Evolutionary conservation across 2,113 vertebrate genomes (phyloP), one percentile per base, ranked within the genome.

Genomic region (Mus spicilegus): DNA sequence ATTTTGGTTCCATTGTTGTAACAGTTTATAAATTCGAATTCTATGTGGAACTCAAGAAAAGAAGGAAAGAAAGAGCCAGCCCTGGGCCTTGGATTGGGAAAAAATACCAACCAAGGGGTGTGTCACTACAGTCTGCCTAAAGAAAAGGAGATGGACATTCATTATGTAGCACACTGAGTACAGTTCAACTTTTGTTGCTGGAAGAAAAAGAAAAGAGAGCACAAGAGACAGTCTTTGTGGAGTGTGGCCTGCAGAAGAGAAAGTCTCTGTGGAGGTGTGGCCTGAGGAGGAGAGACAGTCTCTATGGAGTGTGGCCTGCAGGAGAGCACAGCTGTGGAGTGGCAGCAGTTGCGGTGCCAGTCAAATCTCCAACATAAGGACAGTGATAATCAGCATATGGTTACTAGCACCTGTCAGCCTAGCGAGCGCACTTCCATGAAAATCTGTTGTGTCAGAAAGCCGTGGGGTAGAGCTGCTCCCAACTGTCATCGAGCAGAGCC

Each of bases 371-470:
- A 54, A 4, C 33, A 28, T 49, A 80, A 72, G 42, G 65, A 77
- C 46, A 80, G 81, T 20, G 85, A 42, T 72, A 78, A 95, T 28
- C 33, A 87, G 65, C 14, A 28, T 51, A 42, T 75, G 75, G 63
- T 82, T 58, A 82, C 82, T n/a, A 81, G 36, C 81, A 90, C 72
- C 63, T 13, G 22, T 22, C 87, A 81, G 88, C 16, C 54, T 33
- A 10, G 11, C 58, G 67, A 82, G 65, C 46, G 24, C n/a, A 46
- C 28, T 24, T 46, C 17, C 70, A 73, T 36, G 61, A 92, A 61
- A 63, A 92, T 80, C 85, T 94, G 70, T 46, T 39, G 19, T 72
- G 33, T 56, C 33, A 80, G 76, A 85, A 90, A 82, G 88, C 16
- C 14, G 3, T 49, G 56, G 28, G 49, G 58, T 19, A 39, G 49